Conservation (phyloP, 2,888 invertebrate genomes). For the Labia minor region DNA sequence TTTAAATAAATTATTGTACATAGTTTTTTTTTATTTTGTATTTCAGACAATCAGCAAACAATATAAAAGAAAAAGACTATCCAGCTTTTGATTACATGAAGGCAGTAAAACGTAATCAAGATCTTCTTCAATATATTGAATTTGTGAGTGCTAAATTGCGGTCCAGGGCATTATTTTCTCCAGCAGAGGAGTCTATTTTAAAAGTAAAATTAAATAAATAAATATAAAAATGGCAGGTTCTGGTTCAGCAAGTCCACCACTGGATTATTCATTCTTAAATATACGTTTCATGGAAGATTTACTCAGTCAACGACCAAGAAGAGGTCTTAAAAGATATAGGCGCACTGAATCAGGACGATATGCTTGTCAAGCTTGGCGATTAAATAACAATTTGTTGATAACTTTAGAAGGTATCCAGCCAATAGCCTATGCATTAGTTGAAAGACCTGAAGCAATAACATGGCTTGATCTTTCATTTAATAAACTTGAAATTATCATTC, state of each 20-base stretch:
- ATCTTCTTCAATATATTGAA: slow-evolving; percentile 20
- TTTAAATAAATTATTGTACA: too few relatives aligned
- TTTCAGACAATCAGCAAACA: background rate
- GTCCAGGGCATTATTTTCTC: slow-evolving; percentile 19
- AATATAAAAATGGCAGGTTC: slow-evolving; percentile 1
- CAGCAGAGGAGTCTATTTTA: slow-evolving; percentile 16
- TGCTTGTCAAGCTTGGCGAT: slow-evolving; percentile 26
- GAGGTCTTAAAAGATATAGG: slow-evolving; percentile 27
- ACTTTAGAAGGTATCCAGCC: slow-evolving; percentile 27
- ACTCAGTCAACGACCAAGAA: slow-evolving; percentile 26
- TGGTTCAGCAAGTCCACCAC: slow-evolving; percentile 25
- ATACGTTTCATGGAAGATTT: slow-evolving; percentile 26
- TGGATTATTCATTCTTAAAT: slow-evolving; percentile 29
- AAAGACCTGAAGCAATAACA: slow-evolving; percentile 30
- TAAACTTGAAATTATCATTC: slow-evolving; percentile 26
- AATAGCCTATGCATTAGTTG: slow-evolving; percentile 28
- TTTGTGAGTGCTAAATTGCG: slow-evolving; percentile 19
- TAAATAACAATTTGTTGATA: slow-evolving; percentile 29
- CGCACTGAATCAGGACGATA: slow-evolving; percentile 27
- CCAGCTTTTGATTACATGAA: background rate
- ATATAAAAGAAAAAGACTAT: too few relatives aligned
- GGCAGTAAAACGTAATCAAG: background rate
- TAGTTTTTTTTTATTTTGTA: too few relatives aligned
- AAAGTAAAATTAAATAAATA: slow-evolving; percentile 15
- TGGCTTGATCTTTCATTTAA: slow-evolving; percentile 32